Conservation (phyloP, 2,113 vertebrate species). For the Oreamnos americanus region DNA sequence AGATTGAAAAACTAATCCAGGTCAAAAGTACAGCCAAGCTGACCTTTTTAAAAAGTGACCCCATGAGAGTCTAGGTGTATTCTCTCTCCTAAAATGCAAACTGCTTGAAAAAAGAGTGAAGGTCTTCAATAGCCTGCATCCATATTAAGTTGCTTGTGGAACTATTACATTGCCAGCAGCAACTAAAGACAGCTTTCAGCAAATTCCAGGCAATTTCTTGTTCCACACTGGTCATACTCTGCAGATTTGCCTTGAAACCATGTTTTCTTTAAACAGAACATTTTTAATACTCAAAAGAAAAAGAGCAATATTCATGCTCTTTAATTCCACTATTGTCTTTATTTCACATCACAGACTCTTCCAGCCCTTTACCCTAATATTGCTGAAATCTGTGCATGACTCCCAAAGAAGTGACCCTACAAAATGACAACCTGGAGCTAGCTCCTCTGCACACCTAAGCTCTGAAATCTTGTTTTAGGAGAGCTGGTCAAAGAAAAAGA, state of each 20-base stretch:
- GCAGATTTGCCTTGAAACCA: background rate
- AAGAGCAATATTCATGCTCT: background rate
- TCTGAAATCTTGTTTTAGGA: background rate
- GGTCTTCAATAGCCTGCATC: background rate
- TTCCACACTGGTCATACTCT: background rate
- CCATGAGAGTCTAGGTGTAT: background rate
- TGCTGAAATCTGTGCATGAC: background rate
- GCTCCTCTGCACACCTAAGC: background rate
- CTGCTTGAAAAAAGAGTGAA: background rate
- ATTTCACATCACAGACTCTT: background rate
- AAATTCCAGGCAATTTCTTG: background rate
- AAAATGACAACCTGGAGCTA: background rate
- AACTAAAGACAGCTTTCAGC: background rate
- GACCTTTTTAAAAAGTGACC: background rate
- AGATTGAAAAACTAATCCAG: background rate
- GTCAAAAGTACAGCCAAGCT: background rate
- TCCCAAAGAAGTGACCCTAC: background rate
- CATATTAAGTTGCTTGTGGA: background rate
- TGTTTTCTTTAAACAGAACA: background rate
- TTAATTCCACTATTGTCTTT: background rate
- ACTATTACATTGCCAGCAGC: background rate
- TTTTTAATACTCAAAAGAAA: background rate
- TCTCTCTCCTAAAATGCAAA: background rate
- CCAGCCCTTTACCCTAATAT: background rate
- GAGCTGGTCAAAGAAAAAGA: background rate